These are phyloP conservation scores for Passer montanus DNA, from an alignment of 2,113 vertebrate genomes.

Conservation along the genomic window DNA sequence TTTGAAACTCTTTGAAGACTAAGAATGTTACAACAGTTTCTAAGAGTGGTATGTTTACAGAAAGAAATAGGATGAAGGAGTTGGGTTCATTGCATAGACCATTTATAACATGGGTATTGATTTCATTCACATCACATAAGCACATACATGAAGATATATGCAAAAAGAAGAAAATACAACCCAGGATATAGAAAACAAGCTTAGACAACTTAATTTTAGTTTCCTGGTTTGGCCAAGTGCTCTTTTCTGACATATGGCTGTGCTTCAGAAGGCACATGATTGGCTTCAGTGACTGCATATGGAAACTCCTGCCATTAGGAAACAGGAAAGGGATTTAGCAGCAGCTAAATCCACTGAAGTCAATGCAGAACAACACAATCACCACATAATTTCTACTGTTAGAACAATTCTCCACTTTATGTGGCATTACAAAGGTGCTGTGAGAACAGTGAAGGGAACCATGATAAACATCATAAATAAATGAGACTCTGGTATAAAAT, in stretches of 20 bases:
- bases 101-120: background rate
- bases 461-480: background rate
- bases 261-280: background rate
- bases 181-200: background rate
- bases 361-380: background rate
- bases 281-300: background rate
- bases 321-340: background rate
- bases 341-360: background rate
- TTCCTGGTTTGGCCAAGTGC: background rate
- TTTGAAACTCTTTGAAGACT: background rate
- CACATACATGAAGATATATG: background rate
- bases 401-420: background rate
- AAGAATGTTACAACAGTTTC: background rate
- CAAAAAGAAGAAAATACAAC: background rate
- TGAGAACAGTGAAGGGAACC: background rate
- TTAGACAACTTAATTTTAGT: background rate
- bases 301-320: background rate
- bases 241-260: background rate
- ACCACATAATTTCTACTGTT: background rate
- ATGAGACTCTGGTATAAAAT: background rate
- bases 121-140: background rate
- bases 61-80: background rate
- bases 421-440: background rate
- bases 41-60: background rate
- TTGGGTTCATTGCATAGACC: background rate